Percentiles rank a stretch among this genome's conserved stretches.
Evolutionary conservation across 1,140 invertebrate species (phyloP).

Genomic region (Centruroides sculpturatus): DNA sequence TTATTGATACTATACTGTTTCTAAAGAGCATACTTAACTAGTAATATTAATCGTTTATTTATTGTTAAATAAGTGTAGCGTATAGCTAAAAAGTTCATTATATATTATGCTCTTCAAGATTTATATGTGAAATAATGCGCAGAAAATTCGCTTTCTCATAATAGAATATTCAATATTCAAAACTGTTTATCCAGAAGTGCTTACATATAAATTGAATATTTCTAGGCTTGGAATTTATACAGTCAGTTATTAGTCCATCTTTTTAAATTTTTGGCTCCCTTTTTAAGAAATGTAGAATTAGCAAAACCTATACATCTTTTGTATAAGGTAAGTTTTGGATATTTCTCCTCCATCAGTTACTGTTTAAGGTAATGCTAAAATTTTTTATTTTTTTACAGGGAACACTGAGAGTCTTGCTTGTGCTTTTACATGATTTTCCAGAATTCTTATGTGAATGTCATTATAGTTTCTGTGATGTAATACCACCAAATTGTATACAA

Average conservation of each 20-base stretch:
- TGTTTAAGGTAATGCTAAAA: background rate
- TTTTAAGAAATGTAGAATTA: constrained; percentile 88
- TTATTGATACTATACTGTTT: too few relatives aligned
- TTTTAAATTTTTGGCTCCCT: constrained; percentile 93
- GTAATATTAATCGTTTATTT: too few relatives aligned
- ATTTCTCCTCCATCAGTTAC: background rate
- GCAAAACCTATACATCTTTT: constrained; percentile 80
- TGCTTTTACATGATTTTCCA: constrained; percentile 95
- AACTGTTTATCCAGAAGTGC: too few relatives aligned
- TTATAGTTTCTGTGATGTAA: constrained; percentile 98
- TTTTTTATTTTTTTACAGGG: constrained; percentile 40
- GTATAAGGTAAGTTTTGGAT: constrained; percentile 46
- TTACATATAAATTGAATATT: background rate
- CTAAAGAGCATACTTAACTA: too few relatives aligned
- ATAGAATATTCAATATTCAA: too few relatives aligned
- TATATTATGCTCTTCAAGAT: too few relatives aligned
- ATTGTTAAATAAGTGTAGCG: too few relatives aligned
- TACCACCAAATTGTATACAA: constrained; percentile 97
- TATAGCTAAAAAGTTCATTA: too few relatives aligned
- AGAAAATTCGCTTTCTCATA: too few relatives aligned
- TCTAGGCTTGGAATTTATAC: constrained; percentile 40
- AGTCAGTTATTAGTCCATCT: constrained; percentile 81
- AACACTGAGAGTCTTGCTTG: constrained; percentile 84
- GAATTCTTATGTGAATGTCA: constrained; percentile 99
- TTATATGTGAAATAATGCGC: too few relatives aligned